Conservation (phyloP, 1,140 invertebrate species). For the Neodiprion virginianus region DNA sequence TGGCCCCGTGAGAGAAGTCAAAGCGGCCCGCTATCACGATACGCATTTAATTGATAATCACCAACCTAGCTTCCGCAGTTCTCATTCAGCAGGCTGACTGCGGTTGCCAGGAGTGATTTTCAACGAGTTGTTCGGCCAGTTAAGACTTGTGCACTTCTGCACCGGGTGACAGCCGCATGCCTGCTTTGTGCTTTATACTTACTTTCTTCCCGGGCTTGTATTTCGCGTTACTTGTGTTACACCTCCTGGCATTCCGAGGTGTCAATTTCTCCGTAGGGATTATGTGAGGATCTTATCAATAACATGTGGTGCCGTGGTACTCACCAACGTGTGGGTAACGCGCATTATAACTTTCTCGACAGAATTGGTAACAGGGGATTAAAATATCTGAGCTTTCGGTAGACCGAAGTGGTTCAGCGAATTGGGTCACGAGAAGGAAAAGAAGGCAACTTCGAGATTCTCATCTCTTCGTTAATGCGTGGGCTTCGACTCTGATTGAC, state of each 20-base stretch:
- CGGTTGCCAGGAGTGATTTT: too few species aligned
- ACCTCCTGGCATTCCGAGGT: not conserved
- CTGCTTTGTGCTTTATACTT: not conserved
- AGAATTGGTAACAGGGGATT: not conserved
- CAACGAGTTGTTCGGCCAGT: not conserved
- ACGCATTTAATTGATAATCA: not conserved
- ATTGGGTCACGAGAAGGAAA: not conserved
- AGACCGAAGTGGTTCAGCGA: not conserved
- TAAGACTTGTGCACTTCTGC: not conserved
- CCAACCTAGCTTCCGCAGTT: not conserved
- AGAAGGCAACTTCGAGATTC: not conserved
- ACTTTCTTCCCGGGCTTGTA: not conserved
- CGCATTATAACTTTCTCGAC: too few species aligned
- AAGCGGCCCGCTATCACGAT: not conserved
- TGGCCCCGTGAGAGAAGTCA: not conserved
- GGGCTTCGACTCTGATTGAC: not conserved
- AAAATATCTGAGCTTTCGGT: not conserved
- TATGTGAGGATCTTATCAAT: not conserved
- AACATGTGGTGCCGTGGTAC: too few species aligned
- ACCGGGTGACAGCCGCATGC: too few species aligned
- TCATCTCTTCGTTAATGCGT: not conserved
- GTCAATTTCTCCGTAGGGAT: not conserved
- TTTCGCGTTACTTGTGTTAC: not conserved
- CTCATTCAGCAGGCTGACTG: too few species aligned
- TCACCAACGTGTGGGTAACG: too few species aligned